These are phyloP conservation scores for Phenganax stokvisi DNA, from an alignment of 92 coral and sea anemone species.

Conservation along the genomic window DNA sequence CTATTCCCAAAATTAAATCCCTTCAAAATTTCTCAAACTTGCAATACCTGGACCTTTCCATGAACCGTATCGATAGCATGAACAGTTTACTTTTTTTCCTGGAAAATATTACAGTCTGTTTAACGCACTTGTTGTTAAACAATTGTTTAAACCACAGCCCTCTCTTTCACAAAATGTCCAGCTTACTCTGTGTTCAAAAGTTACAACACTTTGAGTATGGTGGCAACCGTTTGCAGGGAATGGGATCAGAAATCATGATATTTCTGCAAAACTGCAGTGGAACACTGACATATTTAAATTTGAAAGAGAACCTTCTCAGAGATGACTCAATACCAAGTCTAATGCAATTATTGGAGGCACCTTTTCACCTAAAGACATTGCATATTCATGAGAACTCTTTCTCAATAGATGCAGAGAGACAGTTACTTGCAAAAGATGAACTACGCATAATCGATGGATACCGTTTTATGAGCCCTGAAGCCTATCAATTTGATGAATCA, in stretches of 20 bases:
- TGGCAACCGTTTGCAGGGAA: constrained; percentile 51
- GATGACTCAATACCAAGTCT: background rate
- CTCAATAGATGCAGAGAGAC: background rate
- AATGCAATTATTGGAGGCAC: background rate
- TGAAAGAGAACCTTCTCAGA: constrained; percentile 64
- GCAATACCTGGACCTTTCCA: constrained; percentile 60
- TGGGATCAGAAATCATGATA: constrained; percentile 33
- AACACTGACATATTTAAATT: constrained; percentile 51
- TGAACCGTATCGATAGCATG: constrained; percentile 50
- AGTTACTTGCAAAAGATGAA: background rate
- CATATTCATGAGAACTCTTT: background rate
- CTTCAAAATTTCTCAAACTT: constrained; percentile 49
- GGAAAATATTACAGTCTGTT: constrained; percentile 26
- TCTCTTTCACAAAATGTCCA: background rate
- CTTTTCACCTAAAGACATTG: background rate
- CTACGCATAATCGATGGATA: background rate
- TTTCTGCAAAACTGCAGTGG: constrained; percentile 55
- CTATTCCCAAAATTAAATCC: background rate
- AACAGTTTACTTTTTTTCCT: constrained; percentile 46
- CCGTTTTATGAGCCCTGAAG: background rate
- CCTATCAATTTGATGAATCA: no score
- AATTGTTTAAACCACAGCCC: constrained; percentile 38
- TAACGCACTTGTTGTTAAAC: constrained; percentile 58
- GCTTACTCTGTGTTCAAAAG: constrained; percentile 2
- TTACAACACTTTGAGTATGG: constrained; percentile 60